Evolutionary conservation across 2,113 vertebrate species (phyloP).

Genomic region (Muntiacus reevesi): DNA sequence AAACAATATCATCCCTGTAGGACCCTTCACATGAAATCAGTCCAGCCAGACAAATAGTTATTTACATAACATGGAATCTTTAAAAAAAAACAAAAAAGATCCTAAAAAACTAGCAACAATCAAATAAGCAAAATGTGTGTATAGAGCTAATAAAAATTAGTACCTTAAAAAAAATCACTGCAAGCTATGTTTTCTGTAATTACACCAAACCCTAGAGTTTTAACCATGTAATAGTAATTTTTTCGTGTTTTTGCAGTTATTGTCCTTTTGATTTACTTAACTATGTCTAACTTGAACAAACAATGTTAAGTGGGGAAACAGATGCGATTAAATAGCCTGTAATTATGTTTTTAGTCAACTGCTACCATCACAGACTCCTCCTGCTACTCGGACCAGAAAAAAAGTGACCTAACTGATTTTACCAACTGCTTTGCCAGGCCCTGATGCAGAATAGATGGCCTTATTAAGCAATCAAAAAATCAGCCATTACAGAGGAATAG

Average conservation of each 20-base stretch:
- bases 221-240: slow-evolving; percentile 80
- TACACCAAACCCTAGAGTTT: slow-evolving; percentile 83
- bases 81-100: not conserved
- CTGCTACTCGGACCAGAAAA: slow-evolving; percentile 85
- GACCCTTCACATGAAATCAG: slow-evolving; percentile 68
- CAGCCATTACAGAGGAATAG: slow-evolving; percentile 83
- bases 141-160: slow-evolving; percentile 83
- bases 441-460: slow-evolving; percentile 83
- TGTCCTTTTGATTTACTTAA: slow-evolving; percentile 86
- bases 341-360: slow-evolving; percentile 88
- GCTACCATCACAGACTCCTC: slow-evolving; percentile 82
- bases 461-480: slow-evolving; percentile 88
- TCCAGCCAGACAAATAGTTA: slow-evolving; percentile 65
- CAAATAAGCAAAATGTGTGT: slow-evolving; percentile 72
- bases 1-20: slow-evolving; percentile 65
- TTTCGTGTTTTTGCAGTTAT: slow-evolving; percentile 82
- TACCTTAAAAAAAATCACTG: slow-evolving; percentile 79
- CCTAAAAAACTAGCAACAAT: slow-evolving; percentile 65
- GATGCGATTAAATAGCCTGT: slow-evolving; percentile 84
- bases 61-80: slow-evolving; percentile 71
- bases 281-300: slow-evolving; percentile 85
- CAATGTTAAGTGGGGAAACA: slow-evolving; percentile 88
- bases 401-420: slow-evolving; percentile 87
- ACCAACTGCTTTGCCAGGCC: slow-evolving; percentile 82
- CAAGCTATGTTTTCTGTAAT: slow-evolving; percentile 85